A percentile compares a stretch with the other conserved stretches of the same genome.
These are phyloP conservation scores for Parazoanthus swiftii DNA, from an alignment of 92 coral and sea anemone species.

Conservation along the genomic window DNA sequence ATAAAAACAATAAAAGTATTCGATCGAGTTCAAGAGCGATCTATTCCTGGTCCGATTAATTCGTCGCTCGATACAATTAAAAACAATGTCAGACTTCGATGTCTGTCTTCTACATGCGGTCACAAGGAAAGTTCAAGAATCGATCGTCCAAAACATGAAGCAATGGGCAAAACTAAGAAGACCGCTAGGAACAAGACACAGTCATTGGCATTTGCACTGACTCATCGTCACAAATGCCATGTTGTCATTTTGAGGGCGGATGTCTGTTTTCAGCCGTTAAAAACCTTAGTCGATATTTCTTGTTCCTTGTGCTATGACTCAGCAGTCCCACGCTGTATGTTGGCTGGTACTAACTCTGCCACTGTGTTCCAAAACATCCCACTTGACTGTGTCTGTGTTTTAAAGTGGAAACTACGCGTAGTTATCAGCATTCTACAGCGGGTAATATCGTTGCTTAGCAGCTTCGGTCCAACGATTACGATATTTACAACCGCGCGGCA, in stretches of 20 bases:
- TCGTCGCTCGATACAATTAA: background rate
- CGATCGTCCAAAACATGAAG: background rate
- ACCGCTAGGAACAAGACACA: background rate
- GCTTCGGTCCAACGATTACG: background rate
- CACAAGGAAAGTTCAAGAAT: too few relatives aligned
- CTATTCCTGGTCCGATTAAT: background rate
- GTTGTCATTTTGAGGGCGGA: background rate
- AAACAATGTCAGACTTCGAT: slow-evolving; percentile 3
- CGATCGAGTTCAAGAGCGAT: background rate
- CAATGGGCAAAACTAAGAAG: too few relatives aligned
- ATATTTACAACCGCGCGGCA: slow-evolving; percentile 8
- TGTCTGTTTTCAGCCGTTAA: background rate
- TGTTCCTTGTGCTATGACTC: background rate
- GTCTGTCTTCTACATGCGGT: background rate
- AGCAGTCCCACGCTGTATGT: background rate
- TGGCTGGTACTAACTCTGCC: background rate
- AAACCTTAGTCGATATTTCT: background rate
- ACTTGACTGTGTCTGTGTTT: background rate
- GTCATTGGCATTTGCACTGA: background rate
- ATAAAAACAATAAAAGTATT: background rate
- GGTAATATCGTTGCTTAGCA: background rate
- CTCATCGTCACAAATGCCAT: too few relatives aligned
- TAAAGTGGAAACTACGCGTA: background rate
- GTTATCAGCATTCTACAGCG: background rate
- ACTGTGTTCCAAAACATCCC: background rate